Conservation (phyloP, 1,140 invertebrate genomes). For the Pemphigus obesinymphae region DNA sequence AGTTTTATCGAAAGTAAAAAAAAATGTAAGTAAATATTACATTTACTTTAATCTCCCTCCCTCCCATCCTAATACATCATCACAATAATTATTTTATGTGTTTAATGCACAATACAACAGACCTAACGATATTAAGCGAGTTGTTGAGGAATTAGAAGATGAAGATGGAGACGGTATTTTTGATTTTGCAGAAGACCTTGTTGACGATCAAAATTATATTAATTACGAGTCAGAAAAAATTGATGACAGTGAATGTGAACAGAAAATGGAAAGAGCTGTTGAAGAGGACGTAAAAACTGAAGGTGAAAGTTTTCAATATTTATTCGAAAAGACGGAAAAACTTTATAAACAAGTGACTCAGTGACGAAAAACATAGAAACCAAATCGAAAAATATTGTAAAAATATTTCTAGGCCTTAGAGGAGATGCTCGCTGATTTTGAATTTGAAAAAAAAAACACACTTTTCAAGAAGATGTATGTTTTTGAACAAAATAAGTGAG, state of each 20-base stretch:
- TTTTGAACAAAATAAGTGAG: too few species aligned
- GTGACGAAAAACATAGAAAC: not conserved
- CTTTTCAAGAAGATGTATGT: too few species aligned
- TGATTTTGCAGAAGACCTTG: not conserved
- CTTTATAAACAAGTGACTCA: not conserved
- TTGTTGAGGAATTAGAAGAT: not conserved
- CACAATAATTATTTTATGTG: too few species aligned
- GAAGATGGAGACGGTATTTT: not conserved
- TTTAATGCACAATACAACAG: too few species aligned
- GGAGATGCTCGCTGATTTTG: not conserved
- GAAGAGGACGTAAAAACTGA: too few species aligned
- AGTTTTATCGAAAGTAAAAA: too few species aligned
- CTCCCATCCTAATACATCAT: too few species aligned
- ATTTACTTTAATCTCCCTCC: too few species aligned
- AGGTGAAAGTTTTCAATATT: not conserved
- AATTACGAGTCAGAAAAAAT: not conserved
- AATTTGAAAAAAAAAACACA: too few species aligned
- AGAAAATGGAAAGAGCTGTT: not conserved
- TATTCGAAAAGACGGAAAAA: not conserved
- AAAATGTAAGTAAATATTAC: too few species aligned
- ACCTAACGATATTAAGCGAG: not conserved
- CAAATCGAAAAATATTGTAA: too few species aligned
- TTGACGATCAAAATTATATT: not conserved
- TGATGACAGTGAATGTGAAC: not conserved
- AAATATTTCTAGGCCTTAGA: not conserved